Conservation (phyloP, 2,797 vertebrate species). For the Gambelia wislizenii region DNA sequence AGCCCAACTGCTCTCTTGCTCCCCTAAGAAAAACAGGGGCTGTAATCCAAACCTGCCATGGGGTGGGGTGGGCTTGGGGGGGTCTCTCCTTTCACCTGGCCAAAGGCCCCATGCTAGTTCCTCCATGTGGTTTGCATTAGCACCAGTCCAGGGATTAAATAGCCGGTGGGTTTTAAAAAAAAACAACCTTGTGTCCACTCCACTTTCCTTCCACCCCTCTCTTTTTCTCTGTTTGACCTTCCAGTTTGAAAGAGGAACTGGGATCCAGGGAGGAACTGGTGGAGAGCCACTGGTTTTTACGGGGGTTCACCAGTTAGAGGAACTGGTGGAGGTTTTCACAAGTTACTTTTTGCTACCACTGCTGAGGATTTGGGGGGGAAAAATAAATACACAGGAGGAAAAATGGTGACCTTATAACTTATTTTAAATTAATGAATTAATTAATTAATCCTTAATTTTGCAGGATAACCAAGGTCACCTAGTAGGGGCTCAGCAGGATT, state of each 20-base stretch:
- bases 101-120: conserved; percentile 71
- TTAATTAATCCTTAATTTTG: too few relatives aligned
- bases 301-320: too few relatives aligned
- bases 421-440: too few relatives aligned
- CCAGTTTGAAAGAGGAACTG: conserved; percentile 26
- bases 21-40: conserved; percentile 79
- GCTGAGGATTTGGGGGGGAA: conserved; percentile 68
- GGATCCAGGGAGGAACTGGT: too few relatives aligned
- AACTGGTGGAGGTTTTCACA: too few relatives aligned
- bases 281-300: too few relatives aligned
- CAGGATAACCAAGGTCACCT: too few relatives aligned
- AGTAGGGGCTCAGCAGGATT: too few relatives aligned
- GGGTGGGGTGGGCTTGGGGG: conserved; percentile 45
- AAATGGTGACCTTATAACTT: too few relatives aligned
- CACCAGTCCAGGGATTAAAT: conserved; percentile 64
- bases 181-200: too few relatives aligned
- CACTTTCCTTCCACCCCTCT: neutral
- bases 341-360: neutral
- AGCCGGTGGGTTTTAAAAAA: neutral
- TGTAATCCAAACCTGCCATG: conserved; percentile 76
- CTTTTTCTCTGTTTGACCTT: conserved; percentile 12
- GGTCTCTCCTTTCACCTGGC: conserved; percentile 79
- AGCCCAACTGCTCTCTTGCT: conserved; percentile 63
- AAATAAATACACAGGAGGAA: too few relatives aligned
- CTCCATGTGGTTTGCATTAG: conserved; percentile 74